Evolutionary conservation across 2,113 vertebrate species (phyloP).

Genomic region (Pangasianodon hypophthalmus): DNA sequence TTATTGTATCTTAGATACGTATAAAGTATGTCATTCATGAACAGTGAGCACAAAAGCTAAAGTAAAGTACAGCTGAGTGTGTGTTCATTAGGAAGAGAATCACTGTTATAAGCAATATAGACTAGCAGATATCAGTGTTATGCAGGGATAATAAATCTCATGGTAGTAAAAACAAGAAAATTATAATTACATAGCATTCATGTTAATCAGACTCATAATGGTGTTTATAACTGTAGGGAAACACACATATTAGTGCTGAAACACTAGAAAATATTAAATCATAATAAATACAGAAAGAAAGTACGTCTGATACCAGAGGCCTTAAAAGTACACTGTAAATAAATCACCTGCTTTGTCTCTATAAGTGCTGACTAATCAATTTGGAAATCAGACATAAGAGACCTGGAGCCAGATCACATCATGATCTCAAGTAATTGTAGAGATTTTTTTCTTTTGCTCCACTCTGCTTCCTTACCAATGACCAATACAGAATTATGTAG

Average conservation of each 20-base stretch:
- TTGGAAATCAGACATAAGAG: too few species aligned
- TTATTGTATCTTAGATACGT: neutral
- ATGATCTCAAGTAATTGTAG: neutral
- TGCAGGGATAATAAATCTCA: neutral
- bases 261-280: too few species aligned
- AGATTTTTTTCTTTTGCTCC: neutral
- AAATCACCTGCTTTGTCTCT: neutral
- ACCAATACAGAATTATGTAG: neutral
- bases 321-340: neutral
- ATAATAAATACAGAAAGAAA: neutral
- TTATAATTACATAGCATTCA: neutral
- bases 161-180: neutral
- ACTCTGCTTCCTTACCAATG: neutral
- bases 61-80: too few species aligned
- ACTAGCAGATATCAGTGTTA: neutral
- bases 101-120: neutral
- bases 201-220: neutral
- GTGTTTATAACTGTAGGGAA: neutral
- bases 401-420: neutral
- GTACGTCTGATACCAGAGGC: neutral
- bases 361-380: neutral
- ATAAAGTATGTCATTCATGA: neutral
- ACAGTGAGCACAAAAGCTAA: neutral
- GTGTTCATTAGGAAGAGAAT: neutral
- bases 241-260: neutral